Percentiles rank a stretch among this genome's conserved stretches.
Evolutionary conservation across 2,888 invertebrate species (phyloP).

Genomic region (Euzetes globulus): DNA sequence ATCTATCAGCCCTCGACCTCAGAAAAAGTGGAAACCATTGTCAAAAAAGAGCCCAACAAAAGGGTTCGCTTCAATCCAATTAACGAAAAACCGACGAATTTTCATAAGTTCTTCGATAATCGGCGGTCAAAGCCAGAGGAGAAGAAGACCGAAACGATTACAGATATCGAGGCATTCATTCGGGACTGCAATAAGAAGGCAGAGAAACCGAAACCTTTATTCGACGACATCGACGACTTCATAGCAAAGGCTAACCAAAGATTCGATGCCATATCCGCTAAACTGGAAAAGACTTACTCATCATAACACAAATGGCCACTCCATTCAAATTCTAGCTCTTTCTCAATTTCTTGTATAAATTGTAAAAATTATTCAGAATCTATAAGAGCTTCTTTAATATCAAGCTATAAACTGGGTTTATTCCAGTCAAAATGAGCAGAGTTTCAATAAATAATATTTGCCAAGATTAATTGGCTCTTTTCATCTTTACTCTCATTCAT

Average conservation of each 20-base stretch:
- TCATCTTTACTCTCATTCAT: no score
- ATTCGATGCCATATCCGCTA: no score
- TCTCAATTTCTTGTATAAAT: no score
- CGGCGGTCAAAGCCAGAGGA: background rate
- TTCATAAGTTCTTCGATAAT: background rate
- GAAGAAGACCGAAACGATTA: background rate
- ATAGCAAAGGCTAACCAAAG: background rate
- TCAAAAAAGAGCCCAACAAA: background rate
- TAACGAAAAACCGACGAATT: background rate
- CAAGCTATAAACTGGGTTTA: no score
- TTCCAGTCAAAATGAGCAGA: no score
- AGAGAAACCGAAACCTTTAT: background rate
- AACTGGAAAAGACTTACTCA: no score
- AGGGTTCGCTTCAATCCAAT: background rate
- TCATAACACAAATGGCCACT: no score
- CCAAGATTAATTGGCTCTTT: no score
- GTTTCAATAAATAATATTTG: no score
- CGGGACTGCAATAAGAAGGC: background rate
- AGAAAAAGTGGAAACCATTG: background rate
- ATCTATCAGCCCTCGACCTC: background rate
- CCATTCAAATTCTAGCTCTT: no score
- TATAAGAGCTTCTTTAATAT: no score
- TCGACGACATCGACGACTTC: conserved; percentile 7
- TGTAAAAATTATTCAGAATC: no score
- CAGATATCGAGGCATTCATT: background rate